Base-by-base conservation (phyloP, 2,888 invertebrate genomes). In the Synanthedon andrenaeformis region DNA sequence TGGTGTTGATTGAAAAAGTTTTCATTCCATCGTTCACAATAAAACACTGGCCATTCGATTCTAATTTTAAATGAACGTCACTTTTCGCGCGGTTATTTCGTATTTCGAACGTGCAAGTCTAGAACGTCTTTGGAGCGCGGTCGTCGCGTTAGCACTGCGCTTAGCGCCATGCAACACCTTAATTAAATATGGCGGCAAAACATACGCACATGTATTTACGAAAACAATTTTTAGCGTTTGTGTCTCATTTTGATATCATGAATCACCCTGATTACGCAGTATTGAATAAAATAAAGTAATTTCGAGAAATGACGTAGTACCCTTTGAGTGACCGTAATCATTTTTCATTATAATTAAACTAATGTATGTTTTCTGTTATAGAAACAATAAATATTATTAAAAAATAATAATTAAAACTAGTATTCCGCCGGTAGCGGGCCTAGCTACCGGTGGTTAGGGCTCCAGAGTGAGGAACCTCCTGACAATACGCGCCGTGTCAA, bases 81-180 rank as follows among this genome's bases (percentile, higher is more conserved):
- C 67, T 66, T 65, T 52, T 58, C 52, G 58, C 64, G 64, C 74
- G 75, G 49, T 12, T 14, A 23, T n/a, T 61, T 65, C 58, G 57
- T 58, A 61, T 61, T 61, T 61, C 57, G 57, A 65, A 62, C 64
- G 35, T 35, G 35, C 6, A 10, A 35, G 63, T 53, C 58, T 56
- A 55, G 61, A 76, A 79, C 77, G 80, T 75, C 67, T 62, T 61
- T 54, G 58, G 59, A 14, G 59, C 56, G 53, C 57, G 70, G 60
- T 62, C 60, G 69, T 59, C 68, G 65, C 62, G 63, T 62, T 59
- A 56, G 59, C 52, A 82, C 81, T 82, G 74, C 60, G 66, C 57
- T 58, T 58, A 60, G 62, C 67, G 67, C 64, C 57, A 63, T 60
- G 57, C 50, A 55, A 62, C 70, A 69, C 66, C 72, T 69, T 70